phyloP scores from a whole-genome alignment of 2,888 invertebrate species.

The Watsonalla cultraria region DNA sequence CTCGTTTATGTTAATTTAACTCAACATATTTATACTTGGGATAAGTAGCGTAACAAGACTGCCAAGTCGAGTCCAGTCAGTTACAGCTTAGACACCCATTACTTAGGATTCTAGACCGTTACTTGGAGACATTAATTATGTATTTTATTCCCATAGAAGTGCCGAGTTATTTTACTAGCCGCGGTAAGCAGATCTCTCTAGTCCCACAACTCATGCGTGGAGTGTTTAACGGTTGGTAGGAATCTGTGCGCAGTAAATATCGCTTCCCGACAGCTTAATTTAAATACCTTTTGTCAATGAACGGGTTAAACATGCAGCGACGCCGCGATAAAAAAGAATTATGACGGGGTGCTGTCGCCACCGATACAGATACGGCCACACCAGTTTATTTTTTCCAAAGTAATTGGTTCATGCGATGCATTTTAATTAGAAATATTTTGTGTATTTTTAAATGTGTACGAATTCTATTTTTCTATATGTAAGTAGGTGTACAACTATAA shows the following conservation, averaged over 20 bases:
- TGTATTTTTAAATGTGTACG: neutral
- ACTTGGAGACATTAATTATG: too few species aligned
- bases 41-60: too few species aligned
- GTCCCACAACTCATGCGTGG: constrained; percentile 41
- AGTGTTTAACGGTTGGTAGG: constrained; percentile 49
- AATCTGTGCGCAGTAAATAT: constrained; percentile 71
- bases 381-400: constrained; percentile 43
- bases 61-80: too few species aligned
- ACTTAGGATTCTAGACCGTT: too few species aligned
- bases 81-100: too few species aligned
- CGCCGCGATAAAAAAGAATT: constrained; percentile 72
- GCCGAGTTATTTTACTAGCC: neutral
- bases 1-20: too few species aligned
- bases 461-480: too few species aligned
- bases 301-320: constrained; percentile 69
- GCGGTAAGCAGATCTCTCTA: constrained; percentile 17
- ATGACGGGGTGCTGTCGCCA: constrained; percentile 57
- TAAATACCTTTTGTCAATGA: constrained; percentile 79
- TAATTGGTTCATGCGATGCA: constrained; percentile 66
- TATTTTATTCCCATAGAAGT: neutral
- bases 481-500: too few species aligned
- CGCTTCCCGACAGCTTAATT: constrained; percentile 73
- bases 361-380: constrained; percentile 31
- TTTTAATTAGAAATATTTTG: constrained; percentile 58
- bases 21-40: too few species aligned